Evolutionary conservation across 2,888 invertebrate species (phyloP), one percentile per base, ranked within the genome.

Genomic region (Iphiclides podalirius): DNA sequence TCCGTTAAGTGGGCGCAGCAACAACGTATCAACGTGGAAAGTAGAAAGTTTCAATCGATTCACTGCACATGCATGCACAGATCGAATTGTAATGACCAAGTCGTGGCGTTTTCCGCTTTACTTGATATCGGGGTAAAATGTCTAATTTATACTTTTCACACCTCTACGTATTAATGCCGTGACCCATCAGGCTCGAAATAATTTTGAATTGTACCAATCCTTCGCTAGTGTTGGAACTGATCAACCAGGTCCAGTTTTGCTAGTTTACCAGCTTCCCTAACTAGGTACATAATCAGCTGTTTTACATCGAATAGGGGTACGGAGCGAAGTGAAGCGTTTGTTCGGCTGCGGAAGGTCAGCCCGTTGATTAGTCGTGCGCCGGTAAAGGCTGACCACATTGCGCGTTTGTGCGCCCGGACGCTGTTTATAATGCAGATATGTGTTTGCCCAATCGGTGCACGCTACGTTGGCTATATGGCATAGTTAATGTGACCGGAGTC

Each of bases 361-460:
- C 60, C 83, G 87, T 86, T 87, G 87, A 87, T 87, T 88, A 86
- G 86, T 80, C 76, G 79, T 74, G 82, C 74, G 72, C 80, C 81
- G 79, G 82, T 82, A 84, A 81, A 87, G 86, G 85, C 82, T 79
- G 74, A 87, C 88, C 87, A 82, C 88, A 86, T 78, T 72, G 81
- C 84, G 79, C 85, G 89, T 86, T 88, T 87, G 89, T 84, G 80
- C 79, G 73, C 77, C 75, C 79, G 81, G 79, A 75, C 76, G 79
- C 83, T 89, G 89, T 89, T 89, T 89, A 89, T 89, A 89, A 89
- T 89, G 89, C 88, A 88, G 89, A 89, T 89, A 89, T 88, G 86
- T 89, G 88, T 88, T 87, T 87, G 88, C 87, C 83, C 86, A 87
- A 87, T 88, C 85, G 82, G 78, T 81, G 84, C 85, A 87, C 79